Base-by-base conservation (phyloP, 2,113 vertebrate species). In the Martes martes region DNA sequence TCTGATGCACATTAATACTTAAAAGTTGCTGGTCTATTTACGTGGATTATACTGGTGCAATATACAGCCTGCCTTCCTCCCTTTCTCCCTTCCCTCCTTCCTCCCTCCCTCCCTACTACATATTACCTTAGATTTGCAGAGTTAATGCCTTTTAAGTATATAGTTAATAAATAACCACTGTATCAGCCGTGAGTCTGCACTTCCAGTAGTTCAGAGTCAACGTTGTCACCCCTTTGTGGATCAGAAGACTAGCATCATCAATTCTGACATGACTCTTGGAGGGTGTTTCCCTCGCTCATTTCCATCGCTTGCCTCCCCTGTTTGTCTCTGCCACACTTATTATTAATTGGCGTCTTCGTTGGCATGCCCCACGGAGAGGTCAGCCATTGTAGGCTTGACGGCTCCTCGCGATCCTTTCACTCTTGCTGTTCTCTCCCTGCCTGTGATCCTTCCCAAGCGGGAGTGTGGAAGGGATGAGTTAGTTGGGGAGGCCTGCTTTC, bases 271-370 rank as follows among this genome's bases (percentile, higher is more conserved):
- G 50, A 91, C 45, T 82, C 42, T 80, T 76, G 52, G 63, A 9
- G 4, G 19, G n/a, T 89, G 73, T 69, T 84, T 76, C 96, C 81
- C n/a, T 90, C 96, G 87, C 71, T 91, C 59, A 95, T 95, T 85
- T 96, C 82, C 87, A 39, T 73, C 8, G 47, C 84, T 83, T 0
- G 2, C 36, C 42, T 91, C 65, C 65, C 47, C 84, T 73, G 24
- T 94, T 78, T 82, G 42, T 86, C 52, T 93, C 71, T 85, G 52
- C 71, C 67, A 14, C 47, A 2, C 26, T 86, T 82, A 50, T 45
- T 36, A 23, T 87, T 83, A 82, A 79, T 78, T 94, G 84, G 39
- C 69, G 45, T 94, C 67, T 78, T 59, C 87, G 55, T 87, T 94
- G 93, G 52, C 45, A 76, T 33, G 26, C 19, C 36, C n/a, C 81